These are phyloP conservation scores for Heliconius congener DNA, from an alignment of 1,140 invertebrate genomes.

Conservation along the genomic window DNA sequence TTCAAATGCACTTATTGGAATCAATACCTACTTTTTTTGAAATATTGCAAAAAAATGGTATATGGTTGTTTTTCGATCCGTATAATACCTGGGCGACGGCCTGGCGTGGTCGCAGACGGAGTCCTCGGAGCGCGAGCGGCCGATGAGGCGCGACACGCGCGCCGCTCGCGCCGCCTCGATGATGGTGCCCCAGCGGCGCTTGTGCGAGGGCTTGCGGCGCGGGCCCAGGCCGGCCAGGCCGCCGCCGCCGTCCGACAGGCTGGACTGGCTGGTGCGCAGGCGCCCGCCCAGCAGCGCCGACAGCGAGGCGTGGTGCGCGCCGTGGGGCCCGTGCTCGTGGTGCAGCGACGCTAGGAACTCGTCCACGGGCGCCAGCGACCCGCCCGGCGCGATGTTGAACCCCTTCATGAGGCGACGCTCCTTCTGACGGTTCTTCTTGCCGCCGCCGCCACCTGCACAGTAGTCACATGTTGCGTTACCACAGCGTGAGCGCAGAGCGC, in stretches of 20 bases:
- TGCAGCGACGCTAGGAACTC: constrained; percentile 88
- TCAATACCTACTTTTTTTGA: no score
- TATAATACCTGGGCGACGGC: constrained; percentile 64
- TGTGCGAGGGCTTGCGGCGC: constrained; percentile 83
- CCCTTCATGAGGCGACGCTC: constrained; percentile 96
- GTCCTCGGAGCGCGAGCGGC: constrained; percentile 88
- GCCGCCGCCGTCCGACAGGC: constrained; percentile 61
- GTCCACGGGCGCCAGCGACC: constrained; percentile 86
- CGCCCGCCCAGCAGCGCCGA: constrained; percentile 66
- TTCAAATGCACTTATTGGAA: no score
- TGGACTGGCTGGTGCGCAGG: constrained; percentile 66
- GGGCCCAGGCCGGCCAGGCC: constrained; percentile 37
- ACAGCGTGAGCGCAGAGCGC: no score
- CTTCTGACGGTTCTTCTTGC: constrained; percentile 96
- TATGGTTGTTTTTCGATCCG: no score
- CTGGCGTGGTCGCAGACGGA: constrained; percentile 89
- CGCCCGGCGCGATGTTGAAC: constrained; percentile 91
- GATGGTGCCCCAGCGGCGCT: constrained; percentile 89
- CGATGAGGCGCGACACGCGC: constrained; percentile 88
- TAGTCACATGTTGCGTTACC: no score
- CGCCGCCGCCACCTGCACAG: constrained; percentile 87
- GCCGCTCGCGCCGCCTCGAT: constrained; percentile 92
- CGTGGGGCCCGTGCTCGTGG: constrained; percentile 80
- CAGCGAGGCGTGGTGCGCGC: constrained; percentile 67
- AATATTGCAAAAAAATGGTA: no score